Base-by-base conservation (phyloP, 2,797 vertebrate species). In the Bovichtus diacanthus region DNA sequence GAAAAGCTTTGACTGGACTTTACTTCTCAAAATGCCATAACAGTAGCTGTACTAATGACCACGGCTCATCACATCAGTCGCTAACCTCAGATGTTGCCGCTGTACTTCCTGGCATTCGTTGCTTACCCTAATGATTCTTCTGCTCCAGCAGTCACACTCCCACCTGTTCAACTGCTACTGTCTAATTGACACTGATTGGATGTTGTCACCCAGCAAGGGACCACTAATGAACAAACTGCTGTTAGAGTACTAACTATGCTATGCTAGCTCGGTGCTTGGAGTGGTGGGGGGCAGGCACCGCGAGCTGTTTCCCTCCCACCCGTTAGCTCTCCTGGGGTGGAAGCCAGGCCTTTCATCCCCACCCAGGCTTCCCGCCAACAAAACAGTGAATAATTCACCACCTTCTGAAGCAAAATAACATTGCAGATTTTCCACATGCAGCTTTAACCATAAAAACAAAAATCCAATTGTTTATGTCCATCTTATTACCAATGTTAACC, bases 301-400 rank as follows among this genome's bases (percentile, higher is more conserved):
- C 23, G 39, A 81, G 76, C 80, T 86, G 76, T 88, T 88, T 87
- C 88, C 89, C 88, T 91, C 90, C 90, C 70, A 59, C 78, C 85
- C 70, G 60, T 68, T 65, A 50, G 62, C 68, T 75, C 76, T 78
- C 82, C 76, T 46, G 77, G 83, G 80, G 80, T 36, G 25, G 62
- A 74, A 87, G 88, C 90, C 90, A 87, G 85, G 82, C 78, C 90
- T 94, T 94, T 94, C 87, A 94, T 94, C 88, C 86, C 83, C 78
- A 59, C 80, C 38, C 55, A 88, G 81, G 82, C 80, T 83, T 76
- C 75, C 80, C 91, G 93, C 91, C 92, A 94, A 87, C 78, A 65
- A 50, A 85, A 76, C 47, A 18, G 86, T 94, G 86, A 95, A 95
- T 94, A 91, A 94, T 94, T 92, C 82, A 94, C 85, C 65, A 88